Evolutionary conservation across 1,140 invertebrate genomes (phyloP).

Genomic region (Microplitis demolitor): DNA sequence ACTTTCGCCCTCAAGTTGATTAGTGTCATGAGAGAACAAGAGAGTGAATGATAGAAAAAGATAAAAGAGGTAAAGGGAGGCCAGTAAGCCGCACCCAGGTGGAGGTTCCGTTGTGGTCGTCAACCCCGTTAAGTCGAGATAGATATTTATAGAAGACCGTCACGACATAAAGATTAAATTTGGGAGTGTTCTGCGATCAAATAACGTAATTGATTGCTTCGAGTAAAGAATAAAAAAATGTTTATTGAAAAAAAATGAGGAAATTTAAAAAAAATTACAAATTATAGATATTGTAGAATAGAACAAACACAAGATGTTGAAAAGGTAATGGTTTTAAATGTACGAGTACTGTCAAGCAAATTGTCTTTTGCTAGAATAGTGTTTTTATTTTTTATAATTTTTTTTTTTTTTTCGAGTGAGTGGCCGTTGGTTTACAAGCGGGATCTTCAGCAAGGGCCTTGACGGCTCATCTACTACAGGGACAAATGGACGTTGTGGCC

Average conservation of each 20-base stretch:
- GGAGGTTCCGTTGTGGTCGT: slow-evolving; percentile 31
- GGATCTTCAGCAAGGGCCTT: background rate
- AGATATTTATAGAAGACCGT: slow-evolving; percentile 19
- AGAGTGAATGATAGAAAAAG: no score
- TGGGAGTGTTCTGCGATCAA: slow-evolving; percentile 8
- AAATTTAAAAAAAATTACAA: background rate
- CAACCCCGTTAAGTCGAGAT: slow-evolving; percentile 25
- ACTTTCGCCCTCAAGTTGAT: slow-evolving; percentile 27
- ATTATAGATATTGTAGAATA: background rate
- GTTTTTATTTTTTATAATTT: background rate
- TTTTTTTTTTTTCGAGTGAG: background rate
- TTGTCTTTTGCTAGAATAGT: background rate
- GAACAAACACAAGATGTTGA: no score
- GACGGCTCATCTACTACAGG: slow-evolving; percentile 16
- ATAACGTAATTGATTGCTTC: background rate
- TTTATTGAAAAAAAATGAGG: background rate
- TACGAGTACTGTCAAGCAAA: background rate
- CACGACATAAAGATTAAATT: slow-evolving; percentile 16
- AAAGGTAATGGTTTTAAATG: background rate
- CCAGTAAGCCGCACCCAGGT: slow-evolving; percentile 27
- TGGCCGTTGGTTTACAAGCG: background rate
- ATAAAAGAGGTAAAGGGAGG: background rate
- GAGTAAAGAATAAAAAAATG: background rate
- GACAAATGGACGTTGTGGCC: slow-evolving; percentile 43
- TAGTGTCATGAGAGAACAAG: slow-evolving; percentile 8